A percentile compares a stretch with the other conserved stretches of the same genome.
phyloP scores from a whole-genome alignment of 1,140 invertebrate species.

The Parasteatoda tepidariorum region DNA sequence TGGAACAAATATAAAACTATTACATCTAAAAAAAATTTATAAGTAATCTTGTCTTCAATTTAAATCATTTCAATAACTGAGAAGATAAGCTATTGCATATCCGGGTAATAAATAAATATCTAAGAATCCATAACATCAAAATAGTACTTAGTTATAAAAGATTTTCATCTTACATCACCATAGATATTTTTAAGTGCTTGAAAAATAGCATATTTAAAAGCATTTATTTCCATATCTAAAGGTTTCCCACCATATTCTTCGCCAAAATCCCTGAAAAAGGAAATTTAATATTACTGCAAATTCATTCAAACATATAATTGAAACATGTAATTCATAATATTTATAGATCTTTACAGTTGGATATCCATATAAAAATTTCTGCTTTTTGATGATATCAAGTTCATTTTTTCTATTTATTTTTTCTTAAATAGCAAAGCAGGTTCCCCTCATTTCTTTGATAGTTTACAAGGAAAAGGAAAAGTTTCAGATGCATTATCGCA shows the following conservation, averaged over 20 bases:
- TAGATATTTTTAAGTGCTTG: conserved; percentile 31
- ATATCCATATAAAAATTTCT: conserved; percentile 7
- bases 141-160: background rate
- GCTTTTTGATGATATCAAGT: too few relatives aligned
- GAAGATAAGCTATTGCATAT: background rate
- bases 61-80: background rate
- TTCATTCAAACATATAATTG: background rate
- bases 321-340: background rate
- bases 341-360: background rate
- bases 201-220: conserved; percentile 39
- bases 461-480: too few relatives aligned
- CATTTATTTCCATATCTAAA: conserved; percentile 28
- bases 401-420: too few relatives aligned
- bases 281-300: too few relatives aligned
- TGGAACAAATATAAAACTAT: background rate
- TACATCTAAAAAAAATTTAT: background rate
- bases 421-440: too few relatives aligned
- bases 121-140: background rate
- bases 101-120: background rate
- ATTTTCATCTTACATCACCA: conserved; percentile 24
- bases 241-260: conserved; percentile 13
- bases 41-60: background rate
- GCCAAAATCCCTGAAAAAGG: conserved; percentile 32
- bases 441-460: too few relatives aligned
- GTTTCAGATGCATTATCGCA: too few relatives aligned